Evolutionary conservation across 1,140 invertebrate genomes (phyloP), one percentile per base, ranked within the genome.

Genomic region (Danaus plexippus): DNA sequence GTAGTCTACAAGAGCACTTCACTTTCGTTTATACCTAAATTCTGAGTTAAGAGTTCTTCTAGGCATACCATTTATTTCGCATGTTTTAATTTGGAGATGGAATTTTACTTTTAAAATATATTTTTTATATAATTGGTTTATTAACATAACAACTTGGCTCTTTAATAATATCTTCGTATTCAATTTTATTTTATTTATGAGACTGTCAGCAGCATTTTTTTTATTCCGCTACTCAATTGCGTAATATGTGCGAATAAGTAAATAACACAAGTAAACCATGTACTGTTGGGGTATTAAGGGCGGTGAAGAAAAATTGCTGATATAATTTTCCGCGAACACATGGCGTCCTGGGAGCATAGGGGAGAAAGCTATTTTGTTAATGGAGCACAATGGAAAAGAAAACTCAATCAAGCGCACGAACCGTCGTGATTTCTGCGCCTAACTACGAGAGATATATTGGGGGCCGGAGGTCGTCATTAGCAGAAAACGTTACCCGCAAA

Each of bases 341-440:
- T 73, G 73, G 71, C 73, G 70, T 70, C 66, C 69, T 66, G 55
- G 54, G 66, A 63, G 66, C 60, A 61, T 66, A 70, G 71, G 72
- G 74, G 67, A 71, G 71, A 80, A 81, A 76, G 75, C 82, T 78
- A 80, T 85, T 82, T 74, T 75, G 73, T 77, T 82, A 85, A 85
- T 83, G 78, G 79, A 75, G 72, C 73, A 80, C 78, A 80, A 80
- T 83, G 80, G 75, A 74, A 80, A 81, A 83, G 80, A 77, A 80
- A 82, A 81, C 75, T 83, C 78, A 85, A 85, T 85, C 78, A 85
- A 77, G 74, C 73, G 75, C 74, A 80, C 74, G 66, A 77, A 74
- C 75, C 71, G 68, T 73, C 65, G 75, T 80, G 81, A 85, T 85
- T 80, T 80, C 78, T 82, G 75, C 71, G 77, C 73, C 75, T 80